These are phyloP conservation scores for Drosophila sulfurigaster DNA, from an alignment of 1,140 invertebrate genomes.

Conservation along the genomic window DNA sequence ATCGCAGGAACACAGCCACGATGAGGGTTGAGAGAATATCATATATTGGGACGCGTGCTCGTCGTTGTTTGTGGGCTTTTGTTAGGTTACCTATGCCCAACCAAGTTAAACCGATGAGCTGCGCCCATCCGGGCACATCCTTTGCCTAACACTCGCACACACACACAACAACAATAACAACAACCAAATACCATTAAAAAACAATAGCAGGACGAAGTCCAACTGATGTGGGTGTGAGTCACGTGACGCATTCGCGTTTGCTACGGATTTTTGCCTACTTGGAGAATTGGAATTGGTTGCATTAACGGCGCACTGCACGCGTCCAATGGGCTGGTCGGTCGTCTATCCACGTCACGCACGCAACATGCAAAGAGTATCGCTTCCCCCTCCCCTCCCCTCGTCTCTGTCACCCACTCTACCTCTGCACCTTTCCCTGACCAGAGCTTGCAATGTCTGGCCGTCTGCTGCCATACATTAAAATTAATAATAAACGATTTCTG, in stretches of 20 bases:
- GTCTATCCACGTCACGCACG: constrained; percentile 61
- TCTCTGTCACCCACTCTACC: neutral
- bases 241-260: constrained; percentile 71
- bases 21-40: constrained; percentile 56
- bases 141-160: constrained; percentile 61
- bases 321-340: constrained; percentile 44
- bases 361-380: constrained; percentile 55
- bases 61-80: constrained; percentile 24
- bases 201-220: constrained; percentile 53
- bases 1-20: neutral
- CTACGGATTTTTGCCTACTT: constrained; percentile 56
- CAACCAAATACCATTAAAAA: constrained; percentile 61
- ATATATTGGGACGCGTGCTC: constrained; percentile 54
- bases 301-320: constrained; percentile 60
- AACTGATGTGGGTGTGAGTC: constrained; percentile 58
- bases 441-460: constrained; percentile 7
- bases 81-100: constrained; percentile 46
- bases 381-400: neutral
- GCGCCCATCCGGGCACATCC: constrained; percentile 78
- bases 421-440: constrained; percentile 12
- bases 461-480: constrained; percentile 73
- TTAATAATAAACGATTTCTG: constrained; percentile 82
- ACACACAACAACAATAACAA: constrained; percentile 24
- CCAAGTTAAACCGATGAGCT: constrained; percentile 44
- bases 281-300: constrained; percentile 52